Base-by-base conservation (phyloP, 64 coral and sea anemone species). In the Actinia tenebrosa region DNA sequence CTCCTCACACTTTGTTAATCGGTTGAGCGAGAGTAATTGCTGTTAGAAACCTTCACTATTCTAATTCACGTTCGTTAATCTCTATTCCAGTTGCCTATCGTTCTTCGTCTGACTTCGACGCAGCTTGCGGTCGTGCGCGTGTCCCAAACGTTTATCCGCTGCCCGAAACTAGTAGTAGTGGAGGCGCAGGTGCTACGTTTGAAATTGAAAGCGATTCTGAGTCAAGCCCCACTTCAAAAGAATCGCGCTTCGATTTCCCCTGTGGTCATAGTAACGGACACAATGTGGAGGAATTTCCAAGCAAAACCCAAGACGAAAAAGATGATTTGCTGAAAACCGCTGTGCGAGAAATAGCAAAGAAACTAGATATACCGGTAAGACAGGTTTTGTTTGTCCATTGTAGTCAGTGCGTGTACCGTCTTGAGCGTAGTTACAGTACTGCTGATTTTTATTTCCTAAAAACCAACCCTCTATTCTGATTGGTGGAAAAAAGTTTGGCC, bases 61-160 rank as follows among this genome's bases (percentile, higher is more conserved):
- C 69, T 72, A 9, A 42, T 75, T 75, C 0, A 14, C 13, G 4
- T 30, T 75, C 42, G 23, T 18, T 71, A 23, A 10, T 71, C 61
- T 75, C 25, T 75, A 5, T 69, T 75, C 10, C 69, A 75, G 69
- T 75, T 75, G 69, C 69, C 44, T 89, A 50, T 64, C 92, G 87
- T 16, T 85, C 86, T 3, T 86, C 91, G 2, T 92, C 90, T 23
- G 97, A 99, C 87, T 99, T 99, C 83, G 97, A 95, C 11, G 97
- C 97, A 4, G 97, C 94, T 10, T 95, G 93, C 87, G 94, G 97
- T 52, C 97, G 97, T 30, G 97, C 93, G 4, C 93, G 97, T 23
- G 90, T 95, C 11, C 52, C 86, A 62, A 58, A 60, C 14, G 56
- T 87, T 10, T 79, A 85, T 85, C 90, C 86, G 54, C 89, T 93